A percentile compares a stretch with the other conserved stretches of the same genome.
These are phyloP conservation scores for Mercenaria mercenaria DNA, from an alignment of 1,140 invertebrate genomes.

Conservation along the genomic window DNA sequence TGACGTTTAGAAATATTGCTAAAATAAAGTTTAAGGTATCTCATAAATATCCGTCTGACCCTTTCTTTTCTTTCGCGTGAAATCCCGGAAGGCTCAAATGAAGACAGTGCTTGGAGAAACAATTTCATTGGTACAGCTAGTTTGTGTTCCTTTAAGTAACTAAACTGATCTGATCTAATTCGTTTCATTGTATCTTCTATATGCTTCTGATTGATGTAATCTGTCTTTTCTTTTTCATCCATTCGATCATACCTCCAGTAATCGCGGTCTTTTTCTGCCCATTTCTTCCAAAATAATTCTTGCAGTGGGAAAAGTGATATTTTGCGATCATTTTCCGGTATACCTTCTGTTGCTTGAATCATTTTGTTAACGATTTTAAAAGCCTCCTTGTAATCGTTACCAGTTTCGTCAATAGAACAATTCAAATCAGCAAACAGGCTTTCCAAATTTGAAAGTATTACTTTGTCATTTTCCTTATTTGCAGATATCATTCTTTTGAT, in stretches of 20 bases:
- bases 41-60: neutral
- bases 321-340: neutral
- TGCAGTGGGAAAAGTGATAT: neutral
- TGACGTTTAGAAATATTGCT: neutral
- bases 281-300: neutral
- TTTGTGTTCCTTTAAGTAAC: neutral
- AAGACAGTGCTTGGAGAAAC: neutral
- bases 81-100: neutral
- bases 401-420: too few species aligned
- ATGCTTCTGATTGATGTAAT: neutral
- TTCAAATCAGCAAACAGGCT: too few species aligned
- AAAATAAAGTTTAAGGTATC: neutral
- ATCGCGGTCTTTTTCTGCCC: neutral
- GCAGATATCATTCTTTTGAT: too few species aligned
- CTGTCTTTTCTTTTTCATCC: neutral
- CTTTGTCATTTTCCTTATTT: too few species aligned
- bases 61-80: too few species aligned
- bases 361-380: too few species aligned
- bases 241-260: neutral
- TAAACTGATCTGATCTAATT: neutral
- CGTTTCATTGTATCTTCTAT: neutral
- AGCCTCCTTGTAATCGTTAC: too few species aligned
- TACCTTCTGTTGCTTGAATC: too few species aligned
- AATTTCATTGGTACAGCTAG: neutral
- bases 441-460: too few species aligned